phyloP scores from a whole-genome alignment of 1,140 invertebrate genomes.

The Ostrea edulis region DNA sequence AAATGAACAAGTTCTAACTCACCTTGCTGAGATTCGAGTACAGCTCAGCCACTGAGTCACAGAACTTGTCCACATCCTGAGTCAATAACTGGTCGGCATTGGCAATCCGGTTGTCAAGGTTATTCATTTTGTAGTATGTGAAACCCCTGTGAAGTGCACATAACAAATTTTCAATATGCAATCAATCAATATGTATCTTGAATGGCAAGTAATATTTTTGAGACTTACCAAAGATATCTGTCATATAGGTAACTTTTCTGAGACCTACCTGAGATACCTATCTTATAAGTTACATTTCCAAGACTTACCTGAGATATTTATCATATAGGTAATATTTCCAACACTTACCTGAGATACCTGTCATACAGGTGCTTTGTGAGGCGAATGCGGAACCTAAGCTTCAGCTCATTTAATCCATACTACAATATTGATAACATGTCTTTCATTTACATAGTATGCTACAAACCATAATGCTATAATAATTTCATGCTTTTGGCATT shows the following conservation, averaged over 20 bases:
- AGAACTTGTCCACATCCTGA: slow-evolving; percentile 98
- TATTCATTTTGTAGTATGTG: slow-evolving; percentile 98
- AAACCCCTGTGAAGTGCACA: slow-evolving; percentile 86
- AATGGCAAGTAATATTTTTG: too few relatives aligned
- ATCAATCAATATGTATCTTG: background rate
- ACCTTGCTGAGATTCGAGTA: slow-evolving; percentile 98
- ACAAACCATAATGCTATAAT: background rate
- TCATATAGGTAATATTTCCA: slow-evolving; percentile 87
- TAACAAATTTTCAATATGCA: background rate
- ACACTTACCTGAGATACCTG: slow-evolving; percentile 86
- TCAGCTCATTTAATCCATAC: slow-evolving; percentile 95
- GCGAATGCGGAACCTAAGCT: slow-evolving; percentile 93
- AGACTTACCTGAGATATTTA: slow-evolving; percentile 86
- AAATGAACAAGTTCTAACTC: slow-evolving; percentile 26
- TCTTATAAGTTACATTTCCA: too few relatives aligned
- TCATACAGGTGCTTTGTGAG: slow-evolving; percentile 92
- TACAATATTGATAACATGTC: slow-evolving; percentile 68
- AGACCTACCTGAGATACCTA: background rate
- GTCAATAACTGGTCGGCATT: slow-evolving; percentile 98
- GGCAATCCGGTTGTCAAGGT: slow-evolving; percentile 95
- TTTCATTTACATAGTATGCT: background rate
- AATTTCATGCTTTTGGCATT: background rate
- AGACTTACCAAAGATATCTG: background rate
- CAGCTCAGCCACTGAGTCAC: slow-evolving; percentile 94
- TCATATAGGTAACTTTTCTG: background rate